Percentiles rank a stretch among this genome's conserved stretches.
Evolutionary conservation across 2,888 invertebrate species (phyloP).

Genomic region (Dichetophora obliterata): DNA sequence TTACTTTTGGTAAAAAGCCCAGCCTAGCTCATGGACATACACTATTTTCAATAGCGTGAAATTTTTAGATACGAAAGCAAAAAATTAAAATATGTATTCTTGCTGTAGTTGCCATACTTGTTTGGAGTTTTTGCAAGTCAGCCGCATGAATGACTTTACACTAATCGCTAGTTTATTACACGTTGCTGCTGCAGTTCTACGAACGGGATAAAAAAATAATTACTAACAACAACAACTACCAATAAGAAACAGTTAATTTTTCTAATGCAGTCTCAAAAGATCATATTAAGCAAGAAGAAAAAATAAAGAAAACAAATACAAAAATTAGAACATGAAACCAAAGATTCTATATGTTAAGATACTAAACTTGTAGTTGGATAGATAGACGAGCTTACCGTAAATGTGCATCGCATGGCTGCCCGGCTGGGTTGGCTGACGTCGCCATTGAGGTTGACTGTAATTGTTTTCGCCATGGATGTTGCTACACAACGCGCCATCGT

Average conservation of each 20-base stretch:
- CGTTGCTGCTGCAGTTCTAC: not conserved
- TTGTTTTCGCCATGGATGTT: constrained; percentile 36
- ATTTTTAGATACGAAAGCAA: not conserved
- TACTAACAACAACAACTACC: not conserved
- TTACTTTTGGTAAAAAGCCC: no score
- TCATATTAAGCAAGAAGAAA: not conserved
- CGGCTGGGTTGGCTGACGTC: constrained; percentile 43
- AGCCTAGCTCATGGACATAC: no score
- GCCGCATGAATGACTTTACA: constrained; percentile 46
- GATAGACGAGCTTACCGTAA: not conserved
- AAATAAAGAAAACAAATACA: not conserved
- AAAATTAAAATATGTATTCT: not conserved
- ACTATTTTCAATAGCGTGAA: no score
- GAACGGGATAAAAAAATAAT: not conserved
- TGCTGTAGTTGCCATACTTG: not conserved
- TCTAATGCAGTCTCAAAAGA: not conserved
- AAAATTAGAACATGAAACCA: constrained; percentile 11
- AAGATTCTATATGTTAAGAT: constrained; percentile 3
- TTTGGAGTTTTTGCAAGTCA: constrained; percentile 40
- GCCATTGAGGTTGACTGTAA: constrained; percentile 40
- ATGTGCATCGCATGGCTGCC: constrained; percentile 33
- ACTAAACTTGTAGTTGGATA: no score
- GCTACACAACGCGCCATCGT: constrained; percentile 29
- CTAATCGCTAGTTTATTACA: constrained; percentile 38
- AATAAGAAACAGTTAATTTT: constrained; percentile 13